Evolutionary conservation across 2,113 vertebrate species (phyloP).

Genomic region (Oplegnathus fasciatus): DNA sequence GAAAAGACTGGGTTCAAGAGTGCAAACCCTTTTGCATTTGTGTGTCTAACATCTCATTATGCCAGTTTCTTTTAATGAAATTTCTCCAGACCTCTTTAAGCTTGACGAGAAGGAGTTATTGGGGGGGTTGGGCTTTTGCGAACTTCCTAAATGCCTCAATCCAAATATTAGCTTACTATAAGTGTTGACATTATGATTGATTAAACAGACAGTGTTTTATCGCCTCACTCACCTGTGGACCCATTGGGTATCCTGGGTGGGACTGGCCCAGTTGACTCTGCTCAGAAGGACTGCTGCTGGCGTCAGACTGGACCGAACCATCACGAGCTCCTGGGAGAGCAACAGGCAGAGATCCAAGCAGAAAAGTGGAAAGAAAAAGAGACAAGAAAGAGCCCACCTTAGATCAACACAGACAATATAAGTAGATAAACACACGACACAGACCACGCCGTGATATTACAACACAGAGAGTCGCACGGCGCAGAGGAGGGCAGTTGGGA

Average conservation of each 20-base stretch:
- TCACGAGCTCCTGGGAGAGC: conserved; percentile 77
- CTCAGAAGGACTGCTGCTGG: conserved; percentile 90
- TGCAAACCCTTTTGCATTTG: background rate
- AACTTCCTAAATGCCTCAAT: background rate
- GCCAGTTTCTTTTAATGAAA: background rate
- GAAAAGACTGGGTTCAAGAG: background rate
- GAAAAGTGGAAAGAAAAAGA: conserved; percentile 22
- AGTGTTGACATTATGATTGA: background rate
- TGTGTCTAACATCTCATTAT: background rate
- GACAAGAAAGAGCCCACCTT: conserved; percentile 30
- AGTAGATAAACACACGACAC: conserved; percentile 62
- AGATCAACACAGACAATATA: conserved; percentile 35
- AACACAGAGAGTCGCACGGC: conserved; percentile 73
- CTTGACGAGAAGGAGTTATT: background rate
- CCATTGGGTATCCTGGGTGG: conserved; percentile 91
- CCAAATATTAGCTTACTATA: background rate
- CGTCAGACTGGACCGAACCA: conserved; percentile 87
- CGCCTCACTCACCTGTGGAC: conserved; percentile 91
- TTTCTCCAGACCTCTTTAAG: background rate
- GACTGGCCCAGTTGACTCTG: conserved; percentile 90
- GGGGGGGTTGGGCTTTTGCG: background rate
- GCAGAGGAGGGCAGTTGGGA: conserved; percentile 60
- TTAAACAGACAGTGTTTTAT: background rate
- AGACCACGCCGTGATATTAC: conserved; percentile 77
- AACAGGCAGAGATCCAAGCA: conserved; percentile 33